Percentiles rank a stretch among this genome's conserved stretches.
Evolutionary conservation across 2,113 vertebrate species (phyloP).

Genomic region (Ranitomeya imitator): DNA sequence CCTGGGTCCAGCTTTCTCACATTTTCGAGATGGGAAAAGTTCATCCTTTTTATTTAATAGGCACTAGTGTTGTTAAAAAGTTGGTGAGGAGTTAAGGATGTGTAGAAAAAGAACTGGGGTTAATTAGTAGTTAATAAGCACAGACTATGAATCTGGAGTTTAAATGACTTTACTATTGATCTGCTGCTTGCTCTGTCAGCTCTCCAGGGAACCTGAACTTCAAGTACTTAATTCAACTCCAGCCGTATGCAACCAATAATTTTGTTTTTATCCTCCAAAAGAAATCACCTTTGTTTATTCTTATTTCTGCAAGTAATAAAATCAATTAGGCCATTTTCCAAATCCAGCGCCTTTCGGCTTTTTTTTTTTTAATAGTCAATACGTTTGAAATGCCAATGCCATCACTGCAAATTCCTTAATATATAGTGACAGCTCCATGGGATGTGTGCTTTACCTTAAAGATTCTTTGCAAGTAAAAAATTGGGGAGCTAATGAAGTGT

Average conservation of each 20-base stretch:
- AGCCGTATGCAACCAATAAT: slow-evolving; percentile 68
- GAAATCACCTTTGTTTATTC: slow-evolving; percentile 64
- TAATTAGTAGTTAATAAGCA: slow-evolving; percentile 73
- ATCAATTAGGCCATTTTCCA: slow-evolving; percentile 64
- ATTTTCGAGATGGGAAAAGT: not conserved
- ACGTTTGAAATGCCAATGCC: slow-evolving; percentile 67
- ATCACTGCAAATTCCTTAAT: slow-evolving; percentile 57
- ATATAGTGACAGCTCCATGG: not conserved
- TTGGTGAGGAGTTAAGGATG: slow-evolving; percentile 25
- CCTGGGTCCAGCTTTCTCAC: not conserved
- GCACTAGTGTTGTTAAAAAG: not conserved
- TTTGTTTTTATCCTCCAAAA: slow-evolving; percentile 67
- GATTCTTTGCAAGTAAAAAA: not conserved
- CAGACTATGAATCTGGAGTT: slow-evolving; percentile 59
- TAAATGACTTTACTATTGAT: slow-evolving; percentile 75
- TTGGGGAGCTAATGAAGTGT: slow-evolving; percentile 8
- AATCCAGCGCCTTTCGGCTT: slow-evolving; percentile 37
- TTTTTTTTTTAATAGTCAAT: slow-evolving; percentile 62
- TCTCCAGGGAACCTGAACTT: slow-evolving; percentile 68
- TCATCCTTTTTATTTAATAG: not conserved
- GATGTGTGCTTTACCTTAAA: slow-evolving; percentile 40
- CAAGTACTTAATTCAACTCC: slow-evolving; percentile 74
- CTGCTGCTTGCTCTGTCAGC: slow-evolving; percentile 67
- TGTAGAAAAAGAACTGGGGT: slow-evolving; percentile 59
- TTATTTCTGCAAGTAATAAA: slow-evolving; percentile 67